Conservation (phyloP, 2,888 invertebrate species). For the Drosophila nigritarsus region DNA sequence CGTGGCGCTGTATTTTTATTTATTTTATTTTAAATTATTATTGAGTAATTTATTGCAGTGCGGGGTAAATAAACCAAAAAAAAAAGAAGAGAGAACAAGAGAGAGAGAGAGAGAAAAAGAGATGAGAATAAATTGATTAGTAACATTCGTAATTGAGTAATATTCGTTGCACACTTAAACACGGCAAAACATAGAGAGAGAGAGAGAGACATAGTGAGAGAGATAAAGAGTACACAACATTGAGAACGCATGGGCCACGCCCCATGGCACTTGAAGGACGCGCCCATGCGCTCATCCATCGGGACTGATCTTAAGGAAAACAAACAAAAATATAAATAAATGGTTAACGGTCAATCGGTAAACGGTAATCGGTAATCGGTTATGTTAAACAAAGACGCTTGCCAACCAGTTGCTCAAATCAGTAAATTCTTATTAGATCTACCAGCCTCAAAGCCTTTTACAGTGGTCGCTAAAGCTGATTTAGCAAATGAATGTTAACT, state of each 20-base stretch:
- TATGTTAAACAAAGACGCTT: slow-evolving; percentile 20
- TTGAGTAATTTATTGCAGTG: slow-evolving; percentile 43
- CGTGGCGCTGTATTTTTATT: slow-evolving; percentile 76
- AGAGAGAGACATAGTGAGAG: slow-evolving; percentile 12
- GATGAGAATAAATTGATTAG: slow-evolving; percentile 71
- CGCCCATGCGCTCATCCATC: slow-evolving; percentile 71
- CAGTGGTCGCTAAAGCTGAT: not conserved
- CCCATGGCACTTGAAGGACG: slow-evolving; percentile 63
- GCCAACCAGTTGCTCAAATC: not conserved
- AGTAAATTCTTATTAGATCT: not conserved
- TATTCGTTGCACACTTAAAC: slow-evolving; percentile 48
- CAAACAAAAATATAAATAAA: slow-evolving; percentile 66
- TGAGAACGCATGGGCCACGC: slow-evolving; percentile 63
- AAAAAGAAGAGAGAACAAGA: slow-evolving; percentile 34
- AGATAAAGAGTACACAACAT: slow-evolving; percentile 47
- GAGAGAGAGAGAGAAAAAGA: slow-evolving; percentile 50
- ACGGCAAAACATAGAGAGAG: slow-evolving; percentile 13
- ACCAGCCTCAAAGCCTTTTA: not conserved
- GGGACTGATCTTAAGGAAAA: slow-evolving; percentile 68
- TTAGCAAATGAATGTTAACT: not conserved
- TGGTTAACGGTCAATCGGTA: slow-evolving; percentile 31
- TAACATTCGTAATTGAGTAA: slow-evolving; percentile 57
- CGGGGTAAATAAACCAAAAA: slow-evolving; percentile 48
- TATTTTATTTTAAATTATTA: slow-evolving; percentile 16
- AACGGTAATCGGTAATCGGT: slow-evolving; percentile 20